Evolutionary conservation across 2,113 vertebrate species (phyloP).

Genomic region (Corythoichthys intestinalis): DNA sequence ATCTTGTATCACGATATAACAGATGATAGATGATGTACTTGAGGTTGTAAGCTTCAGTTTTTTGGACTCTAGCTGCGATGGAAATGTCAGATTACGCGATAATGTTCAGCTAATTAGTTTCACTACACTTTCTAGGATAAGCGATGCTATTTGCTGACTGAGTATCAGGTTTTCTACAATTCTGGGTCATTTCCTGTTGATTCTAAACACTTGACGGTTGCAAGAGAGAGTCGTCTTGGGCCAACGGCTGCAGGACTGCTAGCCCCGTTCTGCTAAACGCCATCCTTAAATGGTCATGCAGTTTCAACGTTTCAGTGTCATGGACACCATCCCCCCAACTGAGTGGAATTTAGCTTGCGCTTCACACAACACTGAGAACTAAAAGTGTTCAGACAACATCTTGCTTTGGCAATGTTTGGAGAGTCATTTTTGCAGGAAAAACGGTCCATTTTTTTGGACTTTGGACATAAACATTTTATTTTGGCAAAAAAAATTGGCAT

Average conservation of each 20-base stretch:
- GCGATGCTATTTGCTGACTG: background rate
- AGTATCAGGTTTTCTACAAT: too few relatives aligned
- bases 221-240: conserved; percentile 1
- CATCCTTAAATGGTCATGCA: conserved; percentile 4
- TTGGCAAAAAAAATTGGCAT: too few relatives aligned
- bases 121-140: background rate
- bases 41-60: background rate
- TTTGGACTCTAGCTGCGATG: background rate
- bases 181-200: too few relatives aligned
- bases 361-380: background rate
- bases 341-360: background rate
- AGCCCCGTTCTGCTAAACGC: background rate
- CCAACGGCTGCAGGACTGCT: conserved; percentile 6
- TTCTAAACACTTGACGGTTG: background rate
- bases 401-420: too few relatives aligned
- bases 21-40: conserved; percentile 1
- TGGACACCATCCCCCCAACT: background rate
- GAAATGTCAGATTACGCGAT: background rate
- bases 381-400: background rate
- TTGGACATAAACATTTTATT: too few relatives aligned
- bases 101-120: background rate
- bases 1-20: background rate
- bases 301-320: background rate
- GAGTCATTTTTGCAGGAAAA: background rate
- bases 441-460: too few relatives aligned